Evolutionary conservation across 1,140 invertebrate genomes (phyloP).

Genomic region (Berghia stephanieae): DNA sequence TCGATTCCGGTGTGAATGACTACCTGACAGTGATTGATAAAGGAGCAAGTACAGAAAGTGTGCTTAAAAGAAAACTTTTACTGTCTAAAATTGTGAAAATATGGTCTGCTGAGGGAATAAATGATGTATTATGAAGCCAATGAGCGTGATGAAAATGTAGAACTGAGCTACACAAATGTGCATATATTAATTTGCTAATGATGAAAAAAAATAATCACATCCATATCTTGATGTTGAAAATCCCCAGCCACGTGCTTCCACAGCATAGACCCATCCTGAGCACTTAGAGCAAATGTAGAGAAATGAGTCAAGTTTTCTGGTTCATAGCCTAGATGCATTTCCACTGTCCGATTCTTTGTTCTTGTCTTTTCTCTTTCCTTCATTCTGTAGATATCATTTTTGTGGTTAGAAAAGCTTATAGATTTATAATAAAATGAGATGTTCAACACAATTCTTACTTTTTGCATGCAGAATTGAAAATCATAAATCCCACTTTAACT

Average conservation of each 20-base stretch:
- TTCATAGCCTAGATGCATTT: constrained; percentile 12
- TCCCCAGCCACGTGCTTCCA: constrained; percentile 60
- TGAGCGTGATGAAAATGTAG: neutral
- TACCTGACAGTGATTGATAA: too few species aligned
- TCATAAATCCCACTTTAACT: too few species aligned
- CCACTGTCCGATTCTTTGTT: constrained; percentile 31
- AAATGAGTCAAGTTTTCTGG: constrained; percentile 50
- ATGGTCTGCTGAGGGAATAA: too few species aligned
- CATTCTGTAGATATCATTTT: constrained; percentile 12
- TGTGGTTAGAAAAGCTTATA: too few species aligned
- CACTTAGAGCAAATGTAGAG: constrained; percentile 58
- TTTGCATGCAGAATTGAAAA: too few species aligned
- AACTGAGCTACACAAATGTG: neutral
- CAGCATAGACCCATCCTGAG: constrained; percentile 46
- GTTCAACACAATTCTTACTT: too few species aligned
- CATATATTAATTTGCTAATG: neutral
- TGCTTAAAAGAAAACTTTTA: too few species aligned
- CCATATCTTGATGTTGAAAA: constrained; percentile 40
- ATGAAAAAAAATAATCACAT: neutral
- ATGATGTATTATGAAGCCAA: too few species aligned
- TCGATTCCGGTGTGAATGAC: too few species aligned
- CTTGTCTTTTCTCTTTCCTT: constrained; percentile 27
- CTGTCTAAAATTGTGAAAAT: too few species aligned
- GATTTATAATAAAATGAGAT: too few species aligned
- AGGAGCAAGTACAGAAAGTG: too few species aligned